Evolutionary conservation across 1,140 invertebrate genomes (phyloP).

Genomic region (Asobara japonica): DNA sequence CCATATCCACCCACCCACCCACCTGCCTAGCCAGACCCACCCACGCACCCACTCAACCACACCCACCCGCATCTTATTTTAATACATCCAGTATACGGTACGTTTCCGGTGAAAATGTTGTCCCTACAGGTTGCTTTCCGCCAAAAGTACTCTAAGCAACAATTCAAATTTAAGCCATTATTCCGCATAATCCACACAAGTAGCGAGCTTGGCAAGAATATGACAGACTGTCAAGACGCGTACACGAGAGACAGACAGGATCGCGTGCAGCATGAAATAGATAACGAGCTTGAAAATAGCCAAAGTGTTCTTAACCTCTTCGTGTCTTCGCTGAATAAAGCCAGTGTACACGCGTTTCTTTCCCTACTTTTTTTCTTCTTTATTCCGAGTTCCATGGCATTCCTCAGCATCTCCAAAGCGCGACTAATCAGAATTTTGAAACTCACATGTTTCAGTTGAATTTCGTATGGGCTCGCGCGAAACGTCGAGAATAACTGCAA

Average conservation of each 20-base stretch:
- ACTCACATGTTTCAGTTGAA: conserved; percentile 5
- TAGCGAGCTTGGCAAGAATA: conserved; percentile 47
- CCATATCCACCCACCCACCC: too few species aligned
- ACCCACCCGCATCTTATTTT: too few species aligned
- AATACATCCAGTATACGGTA: too few species aligned
- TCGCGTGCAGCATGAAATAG: conserved; percentile 55
- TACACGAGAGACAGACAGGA: conserved; percentile 60
- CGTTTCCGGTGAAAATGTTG: too few species aligned
- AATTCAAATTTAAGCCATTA: neutral
- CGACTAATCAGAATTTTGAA: conserved; percentile 15
- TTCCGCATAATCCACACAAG: neutral
- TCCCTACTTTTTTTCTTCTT: too few species aligned
- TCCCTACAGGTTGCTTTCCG: too few species aligned
- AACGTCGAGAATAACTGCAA: conserved; percentile 15
- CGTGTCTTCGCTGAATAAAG: conserved; percentile 23
- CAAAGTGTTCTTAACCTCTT: conserved; percentile 40
- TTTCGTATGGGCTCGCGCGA: neutral
- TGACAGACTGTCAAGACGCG: conserved; percentile 62
- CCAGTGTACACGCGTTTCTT: neutral
- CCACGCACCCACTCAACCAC: too few species aligned
- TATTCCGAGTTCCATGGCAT: neutral
- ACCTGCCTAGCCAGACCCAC: too few species aligned
- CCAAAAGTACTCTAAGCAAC: too few species aligned
- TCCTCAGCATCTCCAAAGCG: neutral
- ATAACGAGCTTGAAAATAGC: conserved; percentile 59